Base-by-base conservation (phyloP, 1,140 invertebrate genomes). In the Pachyrhynchus sulphureomaculatus region DNA sequence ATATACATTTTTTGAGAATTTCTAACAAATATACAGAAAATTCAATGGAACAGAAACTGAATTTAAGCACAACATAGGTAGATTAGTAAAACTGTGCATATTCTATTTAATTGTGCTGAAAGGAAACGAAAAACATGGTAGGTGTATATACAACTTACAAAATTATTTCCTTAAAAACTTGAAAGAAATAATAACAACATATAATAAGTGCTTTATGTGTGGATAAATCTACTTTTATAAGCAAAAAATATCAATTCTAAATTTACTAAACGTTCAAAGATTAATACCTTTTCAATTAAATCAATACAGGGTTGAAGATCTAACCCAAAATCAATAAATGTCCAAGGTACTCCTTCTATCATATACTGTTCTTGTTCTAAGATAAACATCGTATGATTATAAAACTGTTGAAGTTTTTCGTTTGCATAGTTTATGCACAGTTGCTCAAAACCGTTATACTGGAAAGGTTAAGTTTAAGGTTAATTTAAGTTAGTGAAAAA, bases 381-480 rank as follows among this genome's bases (percentile, higher is more conserved):
- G 65, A 96, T 89, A 81, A 97, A 96, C 93, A 96, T 96, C 83
- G 93, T 91, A 80, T 96, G 92, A 81, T 96, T 96, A 88, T 95
- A 96, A 83, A 92, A 96, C 77, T 96, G 94, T 80, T 96, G 93
- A 57, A 96, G 84, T 80, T 93, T 92, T 82, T 97, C 94, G 78
- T 96, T 96, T 69, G 93, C 94, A 84, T 94, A 96, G 84, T 97
- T 97, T 85, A 97, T 95, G 83, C 93, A 96, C 71, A 96, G 84
- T 79, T 97, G 94, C 82, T 97, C 93, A 83, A 96, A 96, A 74
- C 91, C 87, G 82, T 96, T 96, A 82, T 84, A 89, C 92, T 94
- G 83, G 68, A 75, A 75, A 63, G 48, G 41, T 66, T 53, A 41
- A 34, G 36, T 13, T 54, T 49, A 52, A 32, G 45, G n/a, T 57